Evolutionary conservation across 2,888 invertebrate species (phyloP).

Genomic region (Notodonta dromedarius): DNA sequence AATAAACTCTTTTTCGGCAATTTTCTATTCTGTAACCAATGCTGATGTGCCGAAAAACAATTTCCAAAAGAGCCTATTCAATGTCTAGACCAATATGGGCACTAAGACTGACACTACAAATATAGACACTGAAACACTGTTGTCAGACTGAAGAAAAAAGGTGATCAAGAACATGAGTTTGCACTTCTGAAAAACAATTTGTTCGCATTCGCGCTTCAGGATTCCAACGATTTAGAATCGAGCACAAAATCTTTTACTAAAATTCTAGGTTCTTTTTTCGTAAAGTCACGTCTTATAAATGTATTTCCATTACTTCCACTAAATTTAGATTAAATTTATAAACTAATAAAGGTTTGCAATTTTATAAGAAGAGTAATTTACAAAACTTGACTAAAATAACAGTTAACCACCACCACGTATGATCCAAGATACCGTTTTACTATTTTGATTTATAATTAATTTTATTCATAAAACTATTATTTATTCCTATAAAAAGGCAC

Average conservation of each 20-base stretch:
- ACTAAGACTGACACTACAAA: background rate
- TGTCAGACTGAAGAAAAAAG: background rate
- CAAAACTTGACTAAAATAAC: too few species aligned
- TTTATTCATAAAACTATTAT: too few species aligned
- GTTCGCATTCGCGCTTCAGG: background rate
- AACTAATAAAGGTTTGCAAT: too few species aligned
- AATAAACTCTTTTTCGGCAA: too few species aligned
- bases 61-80: background rate
- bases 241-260: background rate
- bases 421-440: too few species aligned
- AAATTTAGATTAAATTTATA: background rate
- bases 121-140: background rate
- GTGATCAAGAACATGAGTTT: slow-evolving; percentile 1
- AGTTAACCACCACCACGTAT: too few species aligned
- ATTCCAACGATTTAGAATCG: background rate
- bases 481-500: too few species aligned
- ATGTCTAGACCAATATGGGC: background rate
- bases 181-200: slow-evolving; percentile 4
- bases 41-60: too few species aligned
- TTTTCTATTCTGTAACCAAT: too few species aligned
- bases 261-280: background rate
- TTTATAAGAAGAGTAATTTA: too few species aligned
- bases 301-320: background rate
- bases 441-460: too few species aligned
- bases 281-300: background rate